These are phyloP conservation scores for Arctocebus calabarensis DNA, from an alignment of 2,797 vertebrate genomes.

Conservation along the genomic window DNA sequence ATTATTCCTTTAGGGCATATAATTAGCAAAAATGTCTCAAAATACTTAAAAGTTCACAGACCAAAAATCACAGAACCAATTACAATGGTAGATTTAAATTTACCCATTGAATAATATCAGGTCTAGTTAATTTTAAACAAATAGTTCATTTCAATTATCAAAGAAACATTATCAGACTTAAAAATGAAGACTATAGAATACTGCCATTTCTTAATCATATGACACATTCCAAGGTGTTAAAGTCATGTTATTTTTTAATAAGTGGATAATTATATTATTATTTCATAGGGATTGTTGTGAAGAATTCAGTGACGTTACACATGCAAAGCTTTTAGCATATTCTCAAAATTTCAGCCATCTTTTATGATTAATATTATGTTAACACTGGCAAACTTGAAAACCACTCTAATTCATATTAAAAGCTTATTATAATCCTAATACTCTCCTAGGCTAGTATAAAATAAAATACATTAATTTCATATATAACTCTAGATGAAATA, in stretches of 20 bases:
- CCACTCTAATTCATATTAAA: constrained; percentile 43
- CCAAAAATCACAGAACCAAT: not conserved
- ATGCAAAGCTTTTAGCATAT: not conserved
- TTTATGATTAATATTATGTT: constrained; percentile 47
- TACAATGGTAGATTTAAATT: not conserved
- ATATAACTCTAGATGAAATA: constrained; percentile 47
- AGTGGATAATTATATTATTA: constrained; percentile 51
- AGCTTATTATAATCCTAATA: constrained; percentile 29
- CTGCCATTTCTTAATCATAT: constrained; percentile 30
- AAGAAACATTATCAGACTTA: not conserved
- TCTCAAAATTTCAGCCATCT: not conserved
- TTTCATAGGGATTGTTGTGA: not conserved
- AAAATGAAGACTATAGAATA: not conserved
- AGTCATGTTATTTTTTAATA: constrained; percentile 46
- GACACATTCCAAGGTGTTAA: constrained; percentile 49
- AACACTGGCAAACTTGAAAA: constrained; percentile 35
- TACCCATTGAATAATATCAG: not conserved
- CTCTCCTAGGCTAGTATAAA: constrained; percentile 40
- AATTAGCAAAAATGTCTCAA: not conserved
- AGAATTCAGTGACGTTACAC: not conserved
- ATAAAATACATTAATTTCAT: constrained; percentile 57
- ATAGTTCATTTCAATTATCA: constrained; percentile 25
- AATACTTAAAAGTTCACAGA: not conserved
- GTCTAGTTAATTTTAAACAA: constrained; percentile 28
- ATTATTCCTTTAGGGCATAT: not conserved